Conservation (phyloP, 2,797 vertebrate genomes). For the Loris lydekkerianus region DNA sequence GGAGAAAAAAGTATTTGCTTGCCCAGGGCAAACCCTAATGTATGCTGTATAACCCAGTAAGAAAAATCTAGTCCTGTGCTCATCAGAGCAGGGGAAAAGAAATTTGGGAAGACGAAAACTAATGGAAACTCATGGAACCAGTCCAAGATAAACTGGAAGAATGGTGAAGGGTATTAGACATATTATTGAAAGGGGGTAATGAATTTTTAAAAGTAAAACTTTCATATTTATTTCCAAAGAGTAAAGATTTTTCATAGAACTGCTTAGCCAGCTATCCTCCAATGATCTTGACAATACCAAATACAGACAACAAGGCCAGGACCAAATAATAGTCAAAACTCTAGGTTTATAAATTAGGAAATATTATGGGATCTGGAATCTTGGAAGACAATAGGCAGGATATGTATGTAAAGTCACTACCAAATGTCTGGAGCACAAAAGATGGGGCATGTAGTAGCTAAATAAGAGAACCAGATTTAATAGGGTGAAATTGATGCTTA, state of each 20-base stretch:
- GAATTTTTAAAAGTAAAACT: background rate
- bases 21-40: background rate
- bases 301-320: background rate
- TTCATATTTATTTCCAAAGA: background rate
- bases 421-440: background rate
- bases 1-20: background rate
- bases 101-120: background rate
- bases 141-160: background rate
- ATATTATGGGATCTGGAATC: background rate
- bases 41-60: background rate
- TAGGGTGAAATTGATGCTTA: background rate
- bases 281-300: background rate
- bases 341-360: background rate
- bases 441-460: background rate
- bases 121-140: background rate
- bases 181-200: background rate
- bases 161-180: background rate
- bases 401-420: background rate
- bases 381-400: background rate
- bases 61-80: background rate
- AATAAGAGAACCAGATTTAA: background rate
- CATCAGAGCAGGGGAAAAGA: background rate
- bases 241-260: background rate
- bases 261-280: background rate
- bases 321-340: background rate